Base-by-base conservation (phyloP, 2,797 vertebrate species). In the Rhinatrema bivittatum region DNA sequence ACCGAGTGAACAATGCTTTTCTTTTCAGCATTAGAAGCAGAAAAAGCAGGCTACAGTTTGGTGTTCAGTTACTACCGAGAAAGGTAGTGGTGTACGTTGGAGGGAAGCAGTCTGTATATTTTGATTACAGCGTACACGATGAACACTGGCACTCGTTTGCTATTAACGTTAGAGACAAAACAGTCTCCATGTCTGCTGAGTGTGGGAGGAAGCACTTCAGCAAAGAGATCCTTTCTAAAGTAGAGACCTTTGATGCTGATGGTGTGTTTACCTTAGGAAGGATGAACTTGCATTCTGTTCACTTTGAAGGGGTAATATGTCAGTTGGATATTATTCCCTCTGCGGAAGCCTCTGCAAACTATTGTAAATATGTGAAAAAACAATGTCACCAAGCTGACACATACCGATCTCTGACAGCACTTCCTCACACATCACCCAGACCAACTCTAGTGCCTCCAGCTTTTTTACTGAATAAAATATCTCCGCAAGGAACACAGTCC, bases 291-390 rank as follows among this genome's bases (percentile, higher is more conserved):
- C 84, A 76, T 60, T 88, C 91, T 7, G 76, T 71, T 24, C 70
- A 81, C 41, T 97, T 99, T 60, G 81, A 82, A 74, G 96, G 94
- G 46, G 68, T 68, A 45, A 42, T 99, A 41, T 99, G 96, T 66
- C 94, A 99, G 65, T 65, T 99, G 50, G 91, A 97, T 62, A 78
- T 98, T 34, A 90, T 97, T 77, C 91, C 91, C 21, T 88, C 87
- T 19, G 83, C 87, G 29, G 81, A 86, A 78, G 89, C 88, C 46
- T 87, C 87, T 59, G 74, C 79, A 17, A 79, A 87, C 67, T 98
- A 98, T 62, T 98, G 94, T 68, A 79, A 79, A 69, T 87, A 87
- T 15, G 68, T 96, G 70, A 95, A 84, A 62, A 88, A 87, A 74
- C 90, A 87, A 50, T 99, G 96, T 74, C 83, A 68, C 56, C 85